Evolutionary conservation across 2,888 invertebrate genomes (phyloP).

Genomic region (Athalia circularis): DNA sequence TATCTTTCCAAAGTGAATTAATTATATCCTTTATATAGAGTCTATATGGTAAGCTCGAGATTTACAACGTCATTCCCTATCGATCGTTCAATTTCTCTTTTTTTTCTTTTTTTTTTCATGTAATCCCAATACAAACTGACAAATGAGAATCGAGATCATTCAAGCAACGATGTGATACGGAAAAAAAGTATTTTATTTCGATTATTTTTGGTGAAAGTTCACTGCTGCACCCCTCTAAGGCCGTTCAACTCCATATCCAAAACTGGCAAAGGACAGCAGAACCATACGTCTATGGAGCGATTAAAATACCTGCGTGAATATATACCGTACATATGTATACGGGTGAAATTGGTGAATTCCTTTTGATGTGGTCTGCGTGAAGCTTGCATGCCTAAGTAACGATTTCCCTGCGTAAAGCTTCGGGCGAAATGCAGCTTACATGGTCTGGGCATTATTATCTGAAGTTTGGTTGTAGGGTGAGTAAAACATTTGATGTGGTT

Average conservation of each 20-base stretch:
- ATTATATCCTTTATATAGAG: background rate
- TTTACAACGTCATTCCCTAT: constrained; percentile 31
- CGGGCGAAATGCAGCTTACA: constrained; percentile 53
- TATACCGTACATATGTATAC: background rate
- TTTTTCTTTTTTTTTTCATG: background rate
- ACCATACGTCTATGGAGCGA: too few relatives aligned
- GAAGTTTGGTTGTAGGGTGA: constrained; percentile 58
- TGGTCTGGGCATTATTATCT: constrained; percentile 53
- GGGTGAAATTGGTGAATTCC: constrained; percentile 20
- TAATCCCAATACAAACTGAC: background rate
- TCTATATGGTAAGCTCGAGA: background rate
- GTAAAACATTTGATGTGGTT: constrained; percentile 62
- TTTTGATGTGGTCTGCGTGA: constrained; percentile 22
- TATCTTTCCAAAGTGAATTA: constrained; percentile 13
- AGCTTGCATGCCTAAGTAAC: constrained; percentile 15
- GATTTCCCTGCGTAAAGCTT: background rate
- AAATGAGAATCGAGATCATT: background rate
- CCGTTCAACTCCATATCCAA: too few relatives aligned
- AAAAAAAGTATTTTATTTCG: too few relatives aligned
- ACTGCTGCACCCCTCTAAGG: too few relatives aligned
- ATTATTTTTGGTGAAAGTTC: too few relatives aligned
- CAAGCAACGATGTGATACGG: too few relatives aligned
- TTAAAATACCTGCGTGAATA: too few relatives aligned
- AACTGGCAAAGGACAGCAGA: too few relatives aligned
- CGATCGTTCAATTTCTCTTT: background rate